Evolutionary conservation across 2,888 invertebrate genomes (phyloP), one percentile per base, ranked within the genome.

Genomic region (Drosophila diplacantha): DNA sequence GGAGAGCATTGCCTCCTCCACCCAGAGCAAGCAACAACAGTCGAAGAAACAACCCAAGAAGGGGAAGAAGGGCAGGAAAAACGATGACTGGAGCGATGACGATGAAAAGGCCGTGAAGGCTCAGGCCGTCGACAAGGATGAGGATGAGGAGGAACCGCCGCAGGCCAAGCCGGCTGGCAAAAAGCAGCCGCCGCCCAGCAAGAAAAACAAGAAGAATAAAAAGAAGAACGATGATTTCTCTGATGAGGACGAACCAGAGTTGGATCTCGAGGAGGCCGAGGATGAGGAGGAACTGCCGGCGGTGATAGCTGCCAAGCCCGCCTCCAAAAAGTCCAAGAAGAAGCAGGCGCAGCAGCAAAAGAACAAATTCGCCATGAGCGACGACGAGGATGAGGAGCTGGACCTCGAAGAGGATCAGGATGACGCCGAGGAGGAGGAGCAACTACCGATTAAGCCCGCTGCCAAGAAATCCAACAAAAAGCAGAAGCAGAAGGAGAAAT

Each of bases 61-160:
- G 43, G 77, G 76, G 0, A 88, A 87, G 47, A 91, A 91, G 86
- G 90, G 90, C 72, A 86, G 85, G 22, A 68, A 51, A 73, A 88
- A 87, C 63, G 89, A 85, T 43, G 90, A 90, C 64, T 90, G 90
- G 74, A 90, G 90, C 56, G 91, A 91, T 55, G 73, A 84, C 62
- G 74, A 69, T 12, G 70, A 62, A 3, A 58, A 65, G 38, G 53
- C 50, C 6, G 35, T 12, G 2, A 31, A 52, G 29, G n/a, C 39
- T 29, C 18, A 9, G 22, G 16, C 26, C 12, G 73, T 61, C 38
- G 66, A 89, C 11, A 69, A 76, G 7, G 77, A 76, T 8, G 56
- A 62, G 12, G 67, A 72, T 6, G 70, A 65, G 11, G 71, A 73
- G 3, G 65, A 75, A 22, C 11, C 53, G 5, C 26, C 34, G 9